Conservation (phyloP, 1,140 invertebrate genomes). For the Drosophila pectinifera region DNA sequence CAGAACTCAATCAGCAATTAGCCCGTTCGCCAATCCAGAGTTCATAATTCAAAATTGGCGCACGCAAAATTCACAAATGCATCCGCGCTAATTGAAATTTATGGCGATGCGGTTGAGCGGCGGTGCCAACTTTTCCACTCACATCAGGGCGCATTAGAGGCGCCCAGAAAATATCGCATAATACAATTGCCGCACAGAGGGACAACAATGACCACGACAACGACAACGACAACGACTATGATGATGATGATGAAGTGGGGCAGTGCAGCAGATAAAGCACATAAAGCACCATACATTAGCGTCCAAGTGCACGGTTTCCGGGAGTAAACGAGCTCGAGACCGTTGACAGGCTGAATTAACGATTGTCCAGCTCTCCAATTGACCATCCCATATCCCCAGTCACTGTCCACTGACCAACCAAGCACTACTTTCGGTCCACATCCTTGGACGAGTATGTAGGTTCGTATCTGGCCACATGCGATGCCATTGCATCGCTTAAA, state of each 20-base stretch:
- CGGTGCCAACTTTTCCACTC: slow-evolving; percentile 24
- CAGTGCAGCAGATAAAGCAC: slow-evolving; percentile 54
- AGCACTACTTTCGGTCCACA: background rate
- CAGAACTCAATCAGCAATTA: slow-evolving; percentile 66
- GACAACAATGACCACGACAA: slow-evolving; percentile 6
- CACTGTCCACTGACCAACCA: background rate
- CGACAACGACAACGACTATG: background rate
- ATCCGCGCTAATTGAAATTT: slow-evolving; percentile 63
- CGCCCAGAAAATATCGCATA: slow-evolving; percentile 54
- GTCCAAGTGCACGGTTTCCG: slow-evolving; percentile 65
- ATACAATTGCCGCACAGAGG: slow-evolving; percentile 41
- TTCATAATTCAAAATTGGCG: slow-evolving; percentile 72
- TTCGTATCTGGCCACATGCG: background rate
- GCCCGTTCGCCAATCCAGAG: slow-evolving; percentile 44
- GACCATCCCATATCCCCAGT: slow-evolving; percentile 14
- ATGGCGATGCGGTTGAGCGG: slow-evolving; percentile 46
- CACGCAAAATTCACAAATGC: slow-evolving; percentile 49
- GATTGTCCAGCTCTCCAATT: slow-evolving; percentile 38
- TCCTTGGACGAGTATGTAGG: background rate
- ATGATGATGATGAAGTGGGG: slow-evolving; percentile 28
- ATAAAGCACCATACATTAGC: slow-evolving; percentile 62
- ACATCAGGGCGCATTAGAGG: slow-evolving; percentile 44
- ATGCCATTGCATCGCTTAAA: slow-evolving; percentile 4
- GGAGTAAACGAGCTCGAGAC: slow-evolving; percentile 45
- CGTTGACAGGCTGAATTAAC: slow-evolving; percentile 47